Evolutionary conservation across 2,888 invertebrate species (phyloP).

Genomic region (Adineta ricciae): DNA sequence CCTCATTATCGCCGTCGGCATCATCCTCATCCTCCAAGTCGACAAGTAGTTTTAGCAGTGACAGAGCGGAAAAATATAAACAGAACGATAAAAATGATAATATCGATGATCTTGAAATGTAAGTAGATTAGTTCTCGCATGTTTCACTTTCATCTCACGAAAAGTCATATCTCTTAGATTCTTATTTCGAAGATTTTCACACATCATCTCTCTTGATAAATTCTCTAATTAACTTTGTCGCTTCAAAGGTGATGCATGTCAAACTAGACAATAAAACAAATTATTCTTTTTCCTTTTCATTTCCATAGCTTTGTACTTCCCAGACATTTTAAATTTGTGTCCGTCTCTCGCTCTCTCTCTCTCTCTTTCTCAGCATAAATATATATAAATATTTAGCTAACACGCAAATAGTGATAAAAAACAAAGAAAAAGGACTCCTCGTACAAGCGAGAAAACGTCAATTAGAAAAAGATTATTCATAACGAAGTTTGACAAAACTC

Average conservation of each 20-base stretch:
- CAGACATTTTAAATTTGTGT: not conserved
- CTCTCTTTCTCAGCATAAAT: not conserved
- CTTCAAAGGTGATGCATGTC: not conserved
- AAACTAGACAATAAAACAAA: not conserved
- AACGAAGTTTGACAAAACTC: not conserved
- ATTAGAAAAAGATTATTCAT: not conserved
- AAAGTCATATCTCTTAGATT: not conserved
- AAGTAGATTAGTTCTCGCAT: too few relatives aligned
- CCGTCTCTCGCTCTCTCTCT: not conserved
- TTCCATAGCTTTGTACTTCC: not conserved
- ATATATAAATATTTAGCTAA: not conserved
- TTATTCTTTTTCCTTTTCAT: not conserved
- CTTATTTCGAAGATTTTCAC: not conserved
- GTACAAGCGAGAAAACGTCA: not conserved
- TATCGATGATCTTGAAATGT: not conserved
- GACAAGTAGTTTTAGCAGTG: not conserved
- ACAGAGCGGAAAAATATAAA: not conserved
- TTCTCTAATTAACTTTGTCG: not conserved
- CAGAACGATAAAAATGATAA: not conserved
- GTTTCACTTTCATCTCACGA: not conserved
- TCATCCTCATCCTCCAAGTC: not conserved
- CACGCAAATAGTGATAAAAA: not conserved
- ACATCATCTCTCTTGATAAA: not conserved
- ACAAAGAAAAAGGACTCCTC: not conserved
- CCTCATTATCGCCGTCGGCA: not conserved